These are phyloP conservation scores for Chaenodraco wilsoni DNA, from an alignment of 2,797 vertebrate genomes.

Conservation along the genomic window DNA sequence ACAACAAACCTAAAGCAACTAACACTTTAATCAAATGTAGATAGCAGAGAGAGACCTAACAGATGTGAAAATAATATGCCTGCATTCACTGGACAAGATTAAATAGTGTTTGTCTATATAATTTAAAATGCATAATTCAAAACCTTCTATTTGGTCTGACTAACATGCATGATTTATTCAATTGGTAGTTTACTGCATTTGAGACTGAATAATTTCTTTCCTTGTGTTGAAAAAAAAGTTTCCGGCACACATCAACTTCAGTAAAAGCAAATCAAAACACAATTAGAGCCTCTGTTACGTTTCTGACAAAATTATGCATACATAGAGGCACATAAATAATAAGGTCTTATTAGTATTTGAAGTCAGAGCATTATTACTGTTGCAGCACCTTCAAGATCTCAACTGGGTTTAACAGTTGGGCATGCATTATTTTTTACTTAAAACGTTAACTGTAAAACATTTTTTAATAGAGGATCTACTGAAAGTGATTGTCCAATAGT, in stretches of 20 bases:
- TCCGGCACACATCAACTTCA: not conserved
- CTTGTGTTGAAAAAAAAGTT: not conserved
- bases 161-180: not conserved
- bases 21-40: not conserved
- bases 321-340: not conserved
- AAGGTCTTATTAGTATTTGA: not conserved
- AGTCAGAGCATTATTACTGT: too few relatives aligned
- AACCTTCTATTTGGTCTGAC: not conserved
- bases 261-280: not conserved
- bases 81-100: not conserved
- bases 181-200: conserved; percentile 1
- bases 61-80: conserved; percentile 2
- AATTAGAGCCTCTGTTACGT: not conserved
- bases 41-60: not conserved
- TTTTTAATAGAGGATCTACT: too few relatives aligned
- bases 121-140: conserved; percentile 9
- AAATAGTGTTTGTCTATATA: conserved; percentile 14
- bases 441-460: too few relatives aligned
- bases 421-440: too few relatives aligned
- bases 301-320: not conserved
- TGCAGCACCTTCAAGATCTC: too few relatives aligned
- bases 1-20: not conserved
- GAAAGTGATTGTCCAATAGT: not conserved
- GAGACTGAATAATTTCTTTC: not conserved
- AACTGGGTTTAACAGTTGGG: too few relatives aligned